Percentiles rank a stretch among this genome's conserved stretches.
phyloP scores from a whole-genome alignment of 2,113 vertebrate species.

The Anhinga rufa region DNA sequence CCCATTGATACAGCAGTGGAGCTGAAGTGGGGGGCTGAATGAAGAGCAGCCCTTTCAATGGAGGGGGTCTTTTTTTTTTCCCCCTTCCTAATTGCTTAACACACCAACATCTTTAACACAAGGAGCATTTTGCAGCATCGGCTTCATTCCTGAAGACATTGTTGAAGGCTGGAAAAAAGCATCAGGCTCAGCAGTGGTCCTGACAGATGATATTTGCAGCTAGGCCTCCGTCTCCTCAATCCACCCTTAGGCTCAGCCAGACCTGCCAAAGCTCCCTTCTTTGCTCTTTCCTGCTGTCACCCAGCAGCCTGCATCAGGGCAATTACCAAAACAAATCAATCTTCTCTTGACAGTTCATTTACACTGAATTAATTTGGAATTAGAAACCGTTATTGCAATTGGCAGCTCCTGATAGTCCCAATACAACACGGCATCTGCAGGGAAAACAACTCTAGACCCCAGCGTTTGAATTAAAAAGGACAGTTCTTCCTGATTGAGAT shows the following conservation, averaged over 20 bases:
- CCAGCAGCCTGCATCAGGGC: conserved; percentile 79
- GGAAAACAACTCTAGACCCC: conserved; percentile 62
- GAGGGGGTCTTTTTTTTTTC: not conserved
- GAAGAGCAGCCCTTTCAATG: not conserved
- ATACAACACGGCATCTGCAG: conserved; percentile 53
- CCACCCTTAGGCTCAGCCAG: conserved; percentile 75
- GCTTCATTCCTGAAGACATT: conserved; percentile 39
- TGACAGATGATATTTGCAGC: conserved; percentile 73
- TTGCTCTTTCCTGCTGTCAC: conserved; percentile 82
- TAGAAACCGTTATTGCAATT: conserved; percentile 87
- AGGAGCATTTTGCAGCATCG: not conserved
- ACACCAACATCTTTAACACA: not conserved
- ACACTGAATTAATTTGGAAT: conserved; percentile 95
- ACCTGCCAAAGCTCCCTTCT: conserved; percentile 75
- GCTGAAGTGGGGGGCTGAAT: not conserved
- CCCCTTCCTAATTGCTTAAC: not conserved
- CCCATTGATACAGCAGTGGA: not conserved
- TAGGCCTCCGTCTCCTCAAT: conserved; percentile 55
- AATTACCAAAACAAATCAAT: conserved; percentile 87
- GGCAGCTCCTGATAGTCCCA: conserved; percentile 86
- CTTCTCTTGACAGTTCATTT: conserved; percentile 94
- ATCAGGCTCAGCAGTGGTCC: conserved; percentile 72
- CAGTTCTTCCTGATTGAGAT: conserved; percentile 72
- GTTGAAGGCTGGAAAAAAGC: conserved; percentile 47
- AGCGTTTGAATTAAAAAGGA: conserved; percentile 78